Evolutionary conservation across 2,797 vertebrate species (phyloP), one percentile per base, ranked within the genome.

Genomic region (Dendrocincla fuliginosa): DNA sequence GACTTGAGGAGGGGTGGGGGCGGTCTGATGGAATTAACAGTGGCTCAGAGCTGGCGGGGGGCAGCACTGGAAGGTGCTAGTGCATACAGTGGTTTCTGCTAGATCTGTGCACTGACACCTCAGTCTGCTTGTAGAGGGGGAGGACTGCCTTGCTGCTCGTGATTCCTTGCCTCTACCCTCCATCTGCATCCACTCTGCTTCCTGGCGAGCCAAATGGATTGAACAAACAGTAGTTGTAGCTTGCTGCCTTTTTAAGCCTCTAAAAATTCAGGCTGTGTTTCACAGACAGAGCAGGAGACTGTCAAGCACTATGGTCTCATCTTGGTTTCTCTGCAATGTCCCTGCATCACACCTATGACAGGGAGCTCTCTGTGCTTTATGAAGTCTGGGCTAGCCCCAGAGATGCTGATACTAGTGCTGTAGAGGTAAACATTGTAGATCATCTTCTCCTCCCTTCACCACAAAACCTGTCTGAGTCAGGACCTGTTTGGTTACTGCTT

Each of bases 381-480:
- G 84, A 80, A 52, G 37, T n/a, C 13, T 4, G 1, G 1, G 27
- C 27, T 28, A 76, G 55, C 32, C 47, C 30, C 52, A 17, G 44
- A 28, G 28, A 27, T 75, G 49, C 28, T 0, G 1, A n/a, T 8
- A 24, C 47, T 42, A 55, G 30, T 12, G 1, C 28, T 41, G 39
- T n/a, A 3, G 60, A 3, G 60, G 8, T 60, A 37, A n/a, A 56
- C 2, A 2, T 7, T 46, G 33, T 10, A 50, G 15, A 15, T 60
- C 0, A 10, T 25, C 25, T 44, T 67, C 78, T 50, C 33, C 20
- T 53, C 71, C 53, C 32, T 84, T 82, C 20, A 13, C 22, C 35
- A 39, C 11, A 53, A 37, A 65, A 9, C 32, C 27, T 28, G 22
- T 30, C 20, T n/a, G 55, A 42, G 22, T 9, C 0, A 0, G 39